A percentile compares a stretch with the other conserved stretches of the same genome.
Conservation (phyloP, 1,140 invertebrate species). For the Tetramorium simillimum region DNA sequence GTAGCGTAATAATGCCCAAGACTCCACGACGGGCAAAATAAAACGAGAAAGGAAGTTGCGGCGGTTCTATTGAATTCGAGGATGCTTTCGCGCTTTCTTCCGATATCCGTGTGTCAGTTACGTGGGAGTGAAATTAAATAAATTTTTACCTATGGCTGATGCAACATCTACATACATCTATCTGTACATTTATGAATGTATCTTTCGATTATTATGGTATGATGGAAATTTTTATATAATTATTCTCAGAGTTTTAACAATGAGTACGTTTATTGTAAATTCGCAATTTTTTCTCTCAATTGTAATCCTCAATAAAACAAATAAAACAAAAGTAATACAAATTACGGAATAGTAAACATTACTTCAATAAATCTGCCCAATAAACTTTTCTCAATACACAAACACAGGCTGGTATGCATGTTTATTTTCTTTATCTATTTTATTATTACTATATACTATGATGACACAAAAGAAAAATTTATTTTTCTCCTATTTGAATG, state of each 20-base stretch:
- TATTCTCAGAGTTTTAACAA: background rate
- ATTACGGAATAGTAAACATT: background rate
- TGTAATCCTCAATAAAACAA: background rate
- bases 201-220: background rate
- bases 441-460: background rate
- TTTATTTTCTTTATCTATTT: background rate
- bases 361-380: background rate
- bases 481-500: background rate
- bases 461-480: background rate
- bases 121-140: constrained; percentile 30
- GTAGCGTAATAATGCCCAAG: constrained; percentile 83
- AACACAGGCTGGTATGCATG: background rate
- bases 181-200: background rate
- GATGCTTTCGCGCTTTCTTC: constrained; percentile 21
- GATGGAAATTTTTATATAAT: background rate
- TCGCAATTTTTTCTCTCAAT: background rate
- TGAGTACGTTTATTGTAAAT: background rate
- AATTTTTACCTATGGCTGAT: background rate
- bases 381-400: background rate
- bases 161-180: background rate
- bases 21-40: constrained; percentile 50
- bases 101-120: background rate
- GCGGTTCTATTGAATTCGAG: constrained; percentile 43
- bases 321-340: background rate
- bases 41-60: constrained; percentile 72